Conservation (phyloP, 2,888 invertebrate species). For the Orchesellides sinensis region DNA sequence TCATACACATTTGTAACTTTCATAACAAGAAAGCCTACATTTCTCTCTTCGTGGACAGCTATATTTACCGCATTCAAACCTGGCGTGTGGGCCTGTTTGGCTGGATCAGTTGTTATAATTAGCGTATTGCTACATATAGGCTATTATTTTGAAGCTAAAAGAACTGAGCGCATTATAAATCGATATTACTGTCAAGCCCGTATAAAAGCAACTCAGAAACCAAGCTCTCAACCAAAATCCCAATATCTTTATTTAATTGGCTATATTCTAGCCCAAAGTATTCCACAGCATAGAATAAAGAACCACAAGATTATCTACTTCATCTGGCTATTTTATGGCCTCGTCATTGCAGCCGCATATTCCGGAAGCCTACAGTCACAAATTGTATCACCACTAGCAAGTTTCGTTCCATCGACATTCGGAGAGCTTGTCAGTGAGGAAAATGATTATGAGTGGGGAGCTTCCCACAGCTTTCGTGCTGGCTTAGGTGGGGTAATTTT, state of each 20-base stretch:
- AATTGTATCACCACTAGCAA: slow-evolving; percentile 20
- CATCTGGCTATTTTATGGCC: slow-evolving; percentile 1
- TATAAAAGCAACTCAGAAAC: no score
- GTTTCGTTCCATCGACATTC: slow-evolving; percentile 3
- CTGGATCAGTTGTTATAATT: not conserved
- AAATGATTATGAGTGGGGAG: slow-evolving; percentile 13
- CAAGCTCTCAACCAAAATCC: not conserved
- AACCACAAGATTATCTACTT: slow-evolving; percentile 1
- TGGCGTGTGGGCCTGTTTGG: not conserved
- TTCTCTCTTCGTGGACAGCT: slow-evolving; percentile 23
- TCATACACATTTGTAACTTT: slow-evolving; percentile 8
- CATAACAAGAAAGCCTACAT: not conserved
- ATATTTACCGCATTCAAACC: slow-evolving; percentile 33
- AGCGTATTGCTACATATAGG: not conserved
- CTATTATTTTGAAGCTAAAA: not conserved
- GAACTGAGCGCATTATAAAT: not conserved
- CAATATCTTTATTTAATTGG: not conserved
- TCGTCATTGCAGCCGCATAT: slow-evolving; percentile 24
- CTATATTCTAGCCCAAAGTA: slow-evolving; percentile 15
- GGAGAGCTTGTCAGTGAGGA: not conserved
- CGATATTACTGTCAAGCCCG: not conserved
- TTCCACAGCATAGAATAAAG: not conserved
- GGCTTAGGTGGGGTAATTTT: slow-evolving; percentile 24
- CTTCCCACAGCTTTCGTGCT: slow-evolving; percentile 2
- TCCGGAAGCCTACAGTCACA: slow-evolving; percentile 6